Base-by-base conservation (phyloP, 1,140 invertebrate species). In the Callitettix versicolor region DNA sequence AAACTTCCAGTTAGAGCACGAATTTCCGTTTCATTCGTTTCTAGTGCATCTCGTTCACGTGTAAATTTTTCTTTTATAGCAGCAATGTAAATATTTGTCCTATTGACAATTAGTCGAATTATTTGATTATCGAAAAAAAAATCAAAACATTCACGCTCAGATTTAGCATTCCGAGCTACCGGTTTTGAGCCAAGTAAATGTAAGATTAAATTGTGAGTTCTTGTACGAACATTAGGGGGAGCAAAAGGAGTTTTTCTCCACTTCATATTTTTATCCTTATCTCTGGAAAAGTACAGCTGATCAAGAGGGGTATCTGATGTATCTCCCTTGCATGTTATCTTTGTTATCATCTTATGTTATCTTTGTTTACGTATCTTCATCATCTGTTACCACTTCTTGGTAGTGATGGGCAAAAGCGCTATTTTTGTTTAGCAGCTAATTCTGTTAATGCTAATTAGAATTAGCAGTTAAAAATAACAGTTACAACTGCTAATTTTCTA, bases 1-100 rank as follows among this genome's bases (percentile, higher is more conserved):
- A 49, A 20, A 49, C 24, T 49, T 3, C 47, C 47, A 49, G 30
- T 12, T 7, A 49, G 33, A n/a, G 47, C 47, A 4, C 47, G 47
- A 33, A 49, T 49, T 33, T 49, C 47, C 7, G 33, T 30, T n/a
- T 26, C 22, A n/a, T 33, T 15, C 4, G 47, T 49, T n/a, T 12
- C 33, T 49, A 6, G 24, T 24, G 47, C 47, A 30, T 49, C 47
- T 34, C 24, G 24, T 3, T 49, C 47, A 15, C 47, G 22, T 50
- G 17, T 18, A 57, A 33, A 56, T 30, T 51, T 43, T 7, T 20
- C 36, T 44, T 26, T 46, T 44, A 49, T 20, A 33, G 60, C 46
- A 41, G 42, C 38, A 46, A 53, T 58, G 17, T 55, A 57, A 41
- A 59, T 52, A 56, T 62, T 53, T 41, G 51, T 53, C 41, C 38